phyloP scores from a whole-genome alignment of 1,140 invertebrate species.

The Saccostrea glomerata region DNA sequence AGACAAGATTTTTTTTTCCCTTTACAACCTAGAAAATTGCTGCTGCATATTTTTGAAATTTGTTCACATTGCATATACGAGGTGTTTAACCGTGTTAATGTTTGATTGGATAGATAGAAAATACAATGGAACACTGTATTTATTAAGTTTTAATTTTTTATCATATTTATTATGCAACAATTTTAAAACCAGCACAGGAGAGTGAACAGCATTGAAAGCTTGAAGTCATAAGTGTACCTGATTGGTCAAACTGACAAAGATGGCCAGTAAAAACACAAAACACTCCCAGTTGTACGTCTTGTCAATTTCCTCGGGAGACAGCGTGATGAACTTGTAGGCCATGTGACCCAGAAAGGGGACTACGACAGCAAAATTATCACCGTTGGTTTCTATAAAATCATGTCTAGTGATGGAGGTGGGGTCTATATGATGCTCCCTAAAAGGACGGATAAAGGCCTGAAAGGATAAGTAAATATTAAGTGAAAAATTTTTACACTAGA shows the following conservation, averaged over 20 bases:
- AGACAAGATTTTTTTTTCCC: too few relatives aligned
- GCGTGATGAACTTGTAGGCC: slow-evolving; percentile 88
- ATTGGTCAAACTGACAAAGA: slow-evolving; percentile 97
- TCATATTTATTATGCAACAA: too few relatives aligned
- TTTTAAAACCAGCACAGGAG: too few relatives aligned
- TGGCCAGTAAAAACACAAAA: slow-evolving; percentile 93
- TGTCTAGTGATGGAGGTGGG: slow-evolving; percentile 98
- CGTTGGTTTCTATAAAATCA: slow-evolving; percentile 99
- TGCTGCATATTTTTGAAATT: too few relatives aligned
- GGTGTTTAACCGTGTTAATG: too few relatives aligned
- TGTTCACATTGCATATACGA: too few relatives aligned
- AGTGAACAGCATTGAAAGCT: too few relatives aligned
- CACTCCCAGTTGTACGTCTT: slow-evolving; percentile 89
- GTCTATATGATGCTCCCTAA: slow-evolving; percentile 99
- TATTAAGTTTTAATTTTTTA: too few relatives aligned
- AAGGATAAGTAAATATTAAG: slow-evolving; percentile 20
- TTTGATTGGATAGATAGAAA: too few relatives aligned
- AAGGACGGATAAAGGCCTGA: slow-evolving; percentile 96
- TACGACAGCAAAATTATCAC: slow-evolving; percentile 98
- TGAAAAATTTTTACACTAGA: too few relatives aligned
- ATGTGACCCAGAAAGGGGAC: slow-evolving; percentile 90
- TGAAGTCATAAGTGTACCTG: slow-evolving; percentile 87
- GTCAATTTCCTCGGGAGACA: slow-evolving; percentile 85
- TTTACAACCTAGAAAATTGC: too few relatives aligned
- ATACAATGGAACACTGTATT: too few relatives aligned